Evolutionary conservation across 2,888 invertebrate genomes (phyloP), one percentile per base, ranked within the genome.

Genomic region (Nymphalis polychloros): DNA sequence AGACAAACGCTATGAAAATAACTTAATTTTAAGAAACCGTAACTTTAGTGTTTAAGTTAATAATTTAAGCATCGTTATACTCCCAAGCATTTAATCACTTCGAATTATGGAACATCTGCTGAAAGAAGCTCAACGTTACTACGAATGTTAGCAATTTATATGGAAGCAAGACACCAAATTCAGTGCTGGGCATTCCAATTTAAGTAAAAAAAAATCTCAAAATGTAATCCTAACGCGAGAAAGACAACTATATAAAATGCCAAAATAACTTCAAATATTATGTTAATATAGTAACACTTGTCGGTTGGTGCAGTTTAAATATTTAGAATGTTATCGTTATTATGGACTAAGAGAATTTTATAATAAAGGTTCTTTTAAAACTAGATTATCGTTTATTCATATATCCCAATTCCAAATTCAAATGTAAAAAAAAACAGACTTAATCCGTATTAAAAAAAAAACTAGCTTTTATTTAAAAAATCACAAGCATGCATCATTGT

Each of bases 151-250:
- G 49, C 19, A 31, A 62, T 62, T 31, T 62, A 20, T 53, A 59
- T 20, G 63, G 31, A 59, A 47, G 53, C 41, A 52, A 62, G 55
- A 63, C 49, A 70, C 17, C 67, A 68, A 55, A 55, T 74, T 75
- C 79, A 83, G 83, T 86, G 89, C 88, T 88, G 89, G 89, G 89
- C 89, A 90, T 90, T 90, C 89, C 90, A 90, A 86, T 86, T 52
- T 81, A 80, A 3, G 8, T 13, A 52, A 20, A 8, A 52, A 52
- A 52, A 23, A 52, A 27, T 13, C 81, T 78, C 84, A 85, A 81
- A 66, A 72, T 53, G 79, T 79, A 81, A 81, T 80, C 66, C 47
- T 50, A 41, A 61, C 57, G 71, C 47, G 81, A 78, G 85, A 89
- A 89, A 90, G 90, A 89, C 90, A 89, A 78, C 82, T 78, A 72